Conservation (phyloP, 2,797 vertebrate genomes). For the Paguma larvata region DNA sequence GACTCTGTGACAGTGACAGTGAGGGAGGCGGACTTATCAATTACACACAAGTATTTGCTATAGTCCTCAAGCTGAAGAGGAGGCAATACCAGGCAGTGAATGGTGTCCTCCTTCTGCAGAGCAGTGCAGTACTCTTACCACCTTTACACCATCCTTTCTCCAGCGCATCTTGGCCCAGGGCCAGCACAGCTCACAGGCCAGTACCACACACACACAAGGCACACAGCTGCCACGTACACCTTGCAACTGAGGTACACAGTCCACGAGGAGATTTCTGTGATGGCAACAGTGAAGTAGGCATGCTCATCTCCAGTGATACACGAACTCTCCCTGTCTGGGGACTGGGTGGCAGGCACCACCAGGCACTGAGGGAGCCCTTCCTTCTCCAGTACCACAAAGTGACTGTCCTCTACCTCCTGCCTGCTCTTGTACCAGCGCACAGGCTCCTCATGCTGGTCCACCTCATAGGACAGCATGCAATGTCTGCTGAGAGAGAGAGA, state of each 20-base stretch:
- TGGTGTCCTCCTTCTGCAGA: constrained; percentile 88
- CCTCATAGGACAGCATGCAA: constrained; percentile 92
- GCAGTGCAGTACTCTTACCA: constrained; percentile 84
- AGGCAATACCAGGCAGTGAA: constrained; percentile 88
- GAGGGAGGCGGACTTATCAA: constrained; percentile 90
- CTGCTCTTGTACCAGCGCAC: constrained; percentile 96
- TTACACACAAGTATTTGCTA: constrained; percentile 92
- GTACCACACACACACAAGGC: constrained; percentile 85
- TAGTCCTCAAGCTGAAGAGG: constrained; percentile 88
- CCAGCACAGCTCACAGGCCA: constrained; percentile 92
- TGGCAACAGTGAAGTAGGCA: constrained; percentile 93
- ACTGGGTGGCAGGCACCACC: constrained; percentile 90
- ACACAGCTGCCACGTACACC: constrained; percentile 73
- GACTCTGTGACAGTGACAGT: constrained; percentile 92
- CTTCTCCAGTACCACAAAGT: constrained; percentile 91
- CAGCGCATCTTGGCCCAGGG: constrained; percentile 89
- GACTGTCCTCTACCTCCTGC: constrained; percentile 91
- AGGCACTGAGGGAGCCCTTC: constrained; percentile 91
- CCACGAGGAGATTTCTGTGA: constrained; percentile 88
- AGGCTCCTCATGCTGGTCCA: constrained; percentile 89
- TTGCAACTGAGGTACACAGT: constrained; percentile 80
- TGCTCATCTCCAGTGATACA: constrained; percentile 95
- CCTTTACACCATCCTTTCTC: constrained; percentile 92
- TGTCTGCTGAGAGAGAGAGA: too few relatives aligned
- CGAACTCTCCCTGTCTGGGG: constrained; percentile 96